These are phyloP conservation scores for Motacilla tschutschensis DNA, from an alignment of 2,113 vertebrate species.

Conservation along the genomic window DNA sequence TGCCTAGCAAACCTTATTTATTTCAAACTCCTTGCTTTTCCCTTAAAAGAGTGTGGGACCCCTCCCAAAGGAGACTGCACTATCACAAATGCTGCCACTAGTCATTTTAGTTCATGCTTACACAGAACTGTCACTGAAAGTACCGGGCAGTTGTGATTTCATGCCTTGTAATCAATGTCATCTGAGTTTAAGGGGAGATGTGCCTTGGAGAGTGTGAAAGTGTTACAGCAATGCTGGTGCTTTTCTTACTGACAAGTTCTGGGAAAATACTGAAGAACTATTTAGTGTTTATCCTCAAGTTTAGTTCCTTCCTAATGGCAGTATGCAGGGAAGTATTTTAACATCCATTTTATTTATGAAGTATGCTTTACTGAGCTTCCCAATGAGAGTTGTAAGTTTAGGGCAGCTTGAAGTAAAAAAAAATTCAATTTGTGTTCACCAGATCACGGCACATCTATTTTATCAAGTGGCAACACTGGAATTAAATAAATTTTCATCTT, in stretches of 20 bases:
- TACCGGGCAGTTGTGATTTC: background rate
- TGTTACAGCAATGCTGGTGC: background rate
- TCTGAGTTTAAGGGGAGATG: background rate
- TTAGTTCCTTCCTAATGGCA: background rate
- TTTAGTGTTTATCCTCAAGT: background rate
- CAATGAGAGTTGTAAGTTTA: background rate
- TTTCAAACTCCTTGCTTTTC: background rate
- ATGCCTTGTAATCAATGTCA: background rate
- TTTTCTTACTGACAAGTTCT: background rate
- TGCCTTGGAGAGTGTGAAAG: background rate
- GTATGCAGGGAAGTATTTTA: background rate
- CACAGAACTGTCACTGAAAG: background rate
- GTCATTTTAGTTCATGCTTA: background rate
- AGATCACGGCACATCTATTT: background rate
- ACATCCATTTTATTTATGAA: background rate
- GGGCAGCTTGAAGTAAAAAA: background rate
- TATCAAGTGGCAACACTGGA: background rate
- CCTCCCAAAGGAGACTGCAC: background rate
- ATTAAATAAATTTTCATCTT: background rate
- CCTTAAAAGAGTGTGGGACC: background rate
- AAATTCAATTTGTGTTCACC: background rate
- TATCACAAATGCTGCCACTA: background rate
- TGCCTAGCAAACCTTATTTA: background rate
- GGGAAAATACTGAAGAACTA: background rate
- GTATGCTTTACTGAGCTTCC: background rate